These are phyloP conservation scores for Kuschelorhynchus macadamiae DNA, from an alignment of 2,888 invertebrate species.

Conservation along the genomic window DNA sequence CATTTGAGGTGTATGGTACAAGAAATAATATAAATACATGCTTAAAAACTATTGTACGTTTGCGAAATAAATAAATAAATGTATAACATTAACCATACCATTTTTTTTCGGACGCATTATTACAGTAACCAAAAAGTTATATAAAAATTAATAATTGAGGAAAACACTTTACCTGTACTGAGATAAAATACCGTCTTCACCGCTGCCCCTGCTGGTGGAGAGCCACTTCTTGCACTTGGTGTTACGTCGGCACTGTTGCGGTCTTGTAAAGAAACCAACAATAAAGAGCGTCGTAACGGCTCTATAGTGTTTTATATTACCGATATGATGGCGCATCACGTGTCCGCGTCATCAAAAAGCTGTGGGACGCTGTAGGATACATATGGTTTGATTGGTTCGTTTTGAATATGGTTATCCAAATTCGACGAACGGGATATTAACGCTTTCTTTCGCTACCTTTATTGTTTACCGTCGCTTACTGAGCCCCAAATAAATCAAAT, in stretches of 20 bases:
- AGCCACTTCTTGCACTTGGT: slow-evolving; percentile 32
- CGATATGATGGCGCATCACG: slow-evolving; percentile 42
- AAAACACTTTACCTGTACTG: slow-evolving; percentile 29
- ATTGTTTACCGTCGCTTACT: too few relatives aligned
- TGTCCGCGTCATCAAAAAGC: slow-evolving; percentile 16
- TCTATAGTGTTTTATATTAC: slow-evolving; percentile 37
- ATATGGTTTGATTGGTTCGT: slow-evolving; percentile 29
- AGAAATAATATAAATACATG: too few relatives aligned
- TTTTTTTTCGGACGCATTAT: too few relatives aligned
- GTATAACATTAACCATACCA: too few relatives aligned
- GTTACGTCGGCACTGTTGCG: slow-evolving; percentile 32
- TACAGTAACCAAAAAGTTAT: too few relatives aligned
- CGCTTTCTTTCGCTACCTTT: too few relatives aligned
- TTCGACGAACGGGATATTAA: not conserved
- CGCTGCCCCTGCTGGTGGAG: slow-evolving; percentile 30
- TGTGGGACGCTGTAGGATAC: slow-evolving; percentile 37
- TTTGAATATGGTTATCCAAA: slow-evolving; percentile 19
- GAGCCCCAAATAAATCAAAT: too few relatives aligned
- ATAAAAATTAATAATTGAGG: too few relatives aligned
- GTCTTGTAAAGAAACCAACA: slow-evolving; percentile 39
- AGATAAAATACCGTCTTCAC: slow-evolving; percentile 15
- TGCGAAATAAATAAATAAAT: too few relatives aligned
- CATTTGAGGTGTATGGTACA: too few relatives aligned
- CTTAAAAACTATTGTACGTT: too few relatives aligned
- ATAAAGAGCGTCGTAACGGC: slow-evolving; percentile 37